Conservation (phyloP, 1,140 invertebrate species). For the Branchinecta lynchi region DNA sequence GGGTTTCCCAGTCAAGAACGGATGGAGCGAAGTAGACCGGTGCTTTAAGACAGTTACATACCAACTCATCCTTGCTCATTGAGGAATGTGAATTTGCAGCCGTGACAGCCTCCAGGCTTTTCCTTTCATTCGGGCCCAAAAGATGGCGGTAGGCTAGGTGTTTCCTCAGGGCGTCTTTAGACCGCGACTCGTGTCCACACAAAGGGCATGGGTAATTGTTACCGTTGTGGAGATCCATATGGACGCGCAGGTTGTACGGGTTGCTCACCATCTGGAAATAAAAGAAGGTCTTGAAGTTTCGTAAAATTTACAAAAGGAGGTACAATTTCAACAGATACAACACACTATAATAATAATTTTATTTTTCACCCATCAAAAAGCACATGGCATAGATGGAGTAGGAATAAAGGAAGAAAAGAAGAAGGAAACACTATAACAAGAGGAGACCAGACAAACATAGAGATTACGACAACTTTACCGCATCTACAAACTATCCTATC, state of each 20-base stretch:
- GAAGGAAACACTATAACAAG: too few species aligned
- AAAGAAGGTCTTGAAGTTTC: not conserved
- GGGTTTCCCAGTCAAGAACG: too few species aligned
- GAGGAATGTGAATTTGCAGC: not conserved
- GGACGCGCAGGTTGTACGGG: constrained; percentile 27
- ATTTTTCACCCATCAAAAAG: too few species aligned
- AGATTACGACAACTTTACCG: too few species aligned
- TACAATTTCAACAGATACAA: too few species aligned
- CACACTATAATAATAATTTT: too few species aligned
- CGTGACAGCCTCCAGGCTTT: not conserved
- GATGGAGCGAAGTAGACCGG: too few species aligned
- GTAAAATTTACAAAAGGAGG: too few species aligned
- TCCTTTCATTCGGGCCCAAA: constrained; percentile 2
- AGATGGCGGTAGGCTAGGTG: constrained; percentile 22
- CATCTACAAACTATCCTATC: too few species aligned
- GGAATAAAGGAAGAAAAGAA: too few species aligned
- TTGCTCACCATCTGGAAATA: constrained; percentile 27
- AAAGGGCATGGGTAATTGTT: constrained; percentile 26
- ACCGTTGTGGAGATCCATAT: constrained; percentile 26
- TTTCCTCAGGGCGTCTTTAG: constrained; percentile 27
- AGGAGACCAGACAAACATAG: too few species aligned
- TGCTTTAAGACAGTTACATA: not conserved
- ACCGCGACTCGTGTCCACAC: constrained; percentile 26
- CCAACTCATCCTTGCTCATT: not conserved
- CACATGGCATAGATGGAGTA: too few species aligned